Evolutionary conservation across 2,888 invertebrate genomes (phyloP), one percentile per base, ranked within the genome.

Genomic region (Ptychoptera albimana): DNA sequence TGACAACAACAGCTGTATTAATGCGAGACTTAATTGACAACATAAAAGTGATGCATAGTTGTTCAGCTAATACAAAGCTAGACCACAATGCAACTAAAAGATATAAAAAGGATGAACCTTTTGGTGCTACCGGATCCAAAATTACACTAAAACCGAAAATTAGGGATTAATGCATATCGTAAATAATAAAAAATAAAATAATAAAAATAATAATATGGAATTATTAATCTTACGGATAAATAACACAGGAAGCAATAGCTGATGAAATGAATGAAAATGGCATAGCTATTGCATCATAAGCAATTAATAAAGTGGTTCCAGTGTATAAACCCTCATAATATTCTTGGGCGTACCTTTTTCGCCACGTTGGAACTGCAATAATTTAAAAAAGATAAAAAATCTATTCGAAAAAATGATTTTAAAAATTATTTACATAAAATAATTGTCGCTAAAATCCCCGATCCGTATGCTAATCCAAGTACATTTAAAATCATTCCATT

Each of bases 321-420:
- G 85, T 81, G 61, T 93, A 93, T 1, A 88, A 66, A 0, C 89
- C 89, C 61, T 91, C 89, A 43, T 89, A 79, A 0, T 83, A 79
- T 57, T 93, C 93, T 58, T 92, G 89, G 52, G 88, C 89, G 64
- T 89, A 92, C 36, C 87, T 72, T n/a, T 85, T 87, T n/a, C 92
- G 71, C 65, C 85, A 85, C 31, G 77, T 76, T 3, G 86, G 82
- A 68, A 79, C 86, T 86, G 58, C 13, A 32, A 9, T 32, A 11
- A 32, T n/a, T 12, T n/a, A 36, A 8, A 36, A 36, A 36, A 36
- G 3, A 13, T 12, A 23, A 11, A 14, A 10, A 7, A 31, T n/a
- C n/a, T n/a, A 11, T 14, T 8, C 11, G 11, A 30, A 13, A 41
- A 12, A 36, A 36, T 36, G 8, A 12, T 12, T 36, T 11, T 36